Base-by-base conservation (phyloP, 2,113 vertebrate genomes). In the Miniopterus natalensis region DNA sequence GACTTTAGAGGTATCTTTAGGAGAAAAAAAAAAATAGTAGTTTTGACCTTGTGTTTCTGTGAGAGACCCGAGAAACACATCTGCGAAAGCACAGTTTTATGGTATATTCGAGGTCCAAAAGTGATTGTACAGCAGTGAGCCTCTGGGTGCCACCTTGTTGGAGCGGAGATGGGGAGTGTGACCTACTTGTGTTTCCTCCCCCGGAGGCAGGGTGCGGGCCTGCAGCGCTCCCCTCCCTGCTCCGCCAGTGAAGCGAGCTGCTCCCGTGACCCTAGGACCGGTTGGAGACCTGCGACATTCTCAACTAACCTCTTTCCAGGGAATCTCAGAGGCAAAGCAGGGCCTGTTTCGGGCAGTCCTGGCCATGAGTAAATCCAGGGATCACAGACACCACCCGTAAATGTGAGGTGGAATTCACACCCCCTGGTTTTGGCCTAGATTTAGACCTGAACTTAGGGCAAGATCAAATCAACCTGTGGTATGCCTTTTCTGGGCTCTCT, bases 101-200 rank as follows among this genome's bases (percentile, higher is more conserved):
- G 31, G 94, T 88, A 66, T 42, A 80, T 74, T 83, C n/a, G 89
- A 94, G 36, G 40, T 83, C 84, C 8, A 73, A 63, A 80, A 86
- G 4, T 94, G 29, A 79, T 51, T 89, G 29, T 74, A 42, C 23
- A 84, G 31, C n/a, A 55, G 4, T 40, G 21, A 83, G 47, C 65
- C 75, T 84, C 70, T 87, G 47, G 57, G 20, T 63, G n/a, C 49
- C 57, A 91, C 27, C 65, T 89, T 66, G 15, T 70, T 89, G 90
- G 95, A 83, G 49, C 36, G 86, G 45, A 92, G 93, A 63, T 91
- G 23, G 78, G 18, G 42, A 91, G 80, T 94, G 65, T 95, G 10
- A 73, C 66, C 13, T 94, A 45, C n/a, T 87, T 79, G 83, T 94
- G 17, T 95, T 85, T 88, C 53, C 81, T 88, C 21, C 61, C 78